Evolutionary conservation across 2,888 invertebrate genomes (phyloP).

Genomic region (Hirtodrosophila confusa): DNA sequence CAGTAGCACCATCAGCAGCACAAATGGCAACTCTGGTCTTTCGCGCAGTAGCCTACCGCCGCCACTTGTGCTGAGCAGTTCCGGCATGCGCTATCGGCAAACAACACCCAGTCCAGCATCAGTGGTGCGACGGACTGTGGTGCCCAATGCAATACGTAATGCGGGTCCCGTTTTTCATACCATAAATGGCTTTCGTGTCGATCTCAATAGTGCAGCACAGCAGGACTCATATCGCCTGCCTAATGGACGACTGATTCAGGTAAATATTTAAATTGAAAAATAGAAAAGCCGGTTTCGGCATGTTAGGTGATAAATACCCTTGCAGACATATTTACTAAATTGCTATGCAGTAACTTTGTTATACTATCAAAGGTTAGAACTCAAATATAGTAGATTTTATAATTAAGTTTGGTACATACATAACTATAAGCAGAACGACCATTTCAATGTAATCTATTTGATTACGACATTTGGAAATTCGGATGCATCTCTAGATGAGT

Average conservation of each 20-base stretch:
- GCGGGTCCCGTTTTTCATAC: slow-evolving; percentile 83
- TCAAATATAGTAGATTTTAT: no score
- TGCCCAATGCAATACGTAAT: slow-evolving; percentile 65
- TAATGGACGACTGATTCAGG: slow-evolving; percentile 84
- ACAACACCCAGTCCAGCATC: slow-evolving; percentile 28
- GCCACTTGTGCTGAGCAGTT: slow-evolving; percentile 80
- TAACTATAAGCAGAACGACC: no score
- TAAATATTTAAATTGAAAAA: background rate
- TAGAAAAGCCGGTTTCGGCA: no score
- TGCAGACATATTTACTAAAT: no score
- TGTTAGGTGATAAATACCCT: no score
- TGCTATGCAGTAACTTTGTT: no score
- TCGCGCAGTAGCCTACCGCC: slow-evolving; percentile 70
- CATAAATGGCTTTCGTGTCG: slow-evolving; percentile 84
- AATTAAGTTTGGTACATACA: no score
- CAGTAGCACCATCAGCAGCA: slow-evolving; percentile 14
- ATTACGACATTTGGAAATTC: no score
- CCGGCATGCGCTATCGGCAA: slow-evolving; percentile 76
- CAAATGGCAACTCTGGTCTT: slow-evolving; percentile 16
- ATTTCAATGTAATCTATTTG: no score
- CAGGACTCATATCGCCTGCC: slow-evolving; percentile 84
- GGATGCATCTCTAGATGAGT: no score
- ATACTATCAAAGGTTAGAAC: no score
- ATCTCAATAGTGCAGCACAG: slow-evolving; percentile 84
- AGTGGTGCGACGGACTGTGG: slow-evolving; percentile 77